Percentiles rank a stretch among this genome's conserved stretches.
Evolutionary conservation across 2,797 vertebrate genomes (phyloP).

Genomic region (Pachyuromys duprasi): DNA sequence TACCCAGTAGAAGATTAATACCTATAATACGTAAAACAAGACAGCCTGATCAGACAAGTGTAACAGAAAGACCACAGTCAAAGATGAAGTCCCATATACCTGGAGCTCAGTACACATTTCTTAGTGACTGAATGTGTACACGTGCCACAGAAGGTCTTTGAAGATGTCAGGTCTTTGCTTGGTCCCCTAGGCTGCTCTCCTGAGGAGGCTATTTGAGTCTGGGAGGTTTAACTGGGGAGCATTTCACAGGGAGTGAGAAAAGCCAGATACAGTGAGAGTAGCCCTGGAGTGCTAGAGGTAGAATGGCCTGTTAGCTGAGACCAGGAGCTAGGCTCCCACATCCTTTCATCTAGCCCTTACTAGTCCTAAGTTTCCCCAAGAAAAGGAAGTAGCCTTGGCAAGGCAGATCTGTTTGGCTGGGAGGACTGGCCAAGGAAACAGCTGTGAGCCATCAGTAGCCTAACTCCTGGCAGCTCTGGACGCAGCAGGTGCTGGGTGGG

Average conservation of each 20-base stretch:
- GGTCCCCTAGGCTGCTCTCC: not conserved
- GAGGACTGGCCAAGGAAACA: not conserved
- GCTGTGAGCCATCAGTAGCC: constrained; percentile 63
- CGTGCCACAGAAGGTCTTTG: not conserved
- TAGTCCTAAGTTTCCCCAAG: not conserved
- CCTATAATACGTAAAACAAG: not conserved
- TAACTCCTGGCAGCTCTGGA: not conserved
- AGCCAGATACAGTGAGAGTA: not conserved
- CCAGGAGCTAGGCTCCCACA: not conserved
- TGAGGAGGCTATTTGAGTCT: not conserved
- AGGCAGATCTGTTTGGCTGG: constrained; percentile 45
- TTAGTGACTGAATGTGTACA: not conserved
- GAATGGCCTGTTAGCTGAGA: not conserved
- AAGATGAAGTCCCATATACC: not conserved
- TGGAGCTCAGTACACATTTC: not conserved
- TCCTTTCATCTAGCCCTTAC: not conserved
- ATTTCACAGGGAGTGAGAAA: not conserved
- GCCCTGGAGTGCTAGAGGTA: not conserved
- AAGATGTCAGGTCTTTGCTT: not conserved
- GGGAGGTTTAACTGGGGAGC: not conserved
- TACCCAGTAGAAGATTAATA: not conserved
- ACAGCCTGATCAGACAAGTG: not conserved
- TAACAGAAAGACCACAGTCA: not conserved
- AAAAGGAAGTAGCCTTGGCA: not conserved
- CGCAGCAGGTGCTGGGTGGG: not conserved